A percentile compares a stretch with the other conserved stretches of the same genome.
phyloP scores from a whole-genome alignment of 2,797 vertebrate species.

The Phrynocephalus guinanensis region DNA sequence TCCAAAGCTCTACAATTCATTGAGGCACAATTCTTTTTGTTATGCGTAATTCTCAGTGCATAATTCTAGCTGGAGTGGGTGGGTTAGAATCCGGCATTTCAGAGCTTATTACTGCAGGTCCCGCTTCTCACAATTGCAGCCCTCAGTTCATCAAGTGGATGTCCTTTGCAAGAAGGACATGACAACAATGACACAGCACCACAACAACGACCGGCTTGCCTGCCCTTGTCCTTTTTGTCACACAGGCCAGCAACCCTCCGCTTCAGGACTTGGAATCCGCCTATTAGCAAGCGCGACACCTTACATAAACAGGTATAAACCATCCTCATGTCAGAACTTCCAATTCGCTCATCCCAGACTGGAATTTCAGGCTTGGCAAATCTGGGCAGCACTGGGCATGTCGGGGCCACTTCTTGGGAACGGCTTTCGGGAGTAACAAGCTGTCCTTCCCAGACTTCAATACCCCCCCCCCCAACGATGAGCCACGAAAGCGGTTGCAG shows the following conservation, averaged over 20 bases:
- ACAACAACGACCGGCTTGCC: background rate
- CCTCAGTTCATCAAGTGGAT: background rate
- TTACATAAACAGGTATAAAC: background rate
- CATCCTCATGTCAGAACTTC: background rate
- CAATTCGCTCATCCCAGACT: background rate
- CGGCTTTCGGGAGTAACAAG: constrained; percentile 32
- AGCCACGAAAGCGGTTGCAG: background rate
- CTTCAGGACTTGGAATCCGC: background rate
- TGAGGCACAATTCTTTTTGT: too few species aligned
- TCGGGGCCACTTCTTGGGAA: background rate
- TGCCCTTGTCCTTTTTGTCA: too few species aligned
- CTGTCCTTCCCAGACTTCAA: background rate
- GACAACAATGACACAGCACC: too few species aligned
- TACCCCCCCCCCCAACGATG: background rate
- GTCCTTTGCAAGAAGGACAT: background rate
- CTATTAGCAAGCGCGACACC: background rate
- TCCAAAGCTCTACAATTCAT: too few species aligned
- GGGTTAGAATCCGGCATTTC: background rate
- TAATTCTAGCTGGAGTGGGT: background rate
- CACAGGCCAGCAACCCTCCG: background rate
- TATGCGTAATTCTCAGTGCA: too few species aligned
- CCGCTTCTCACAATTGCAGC: background rate
- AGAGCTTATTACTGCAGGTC: background rate
- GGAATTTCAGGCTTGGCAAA: constrained; percentile 49
- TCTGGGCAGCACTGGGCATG: constrained; percentile 6